These are phyloP conservation scores for Scaptomyza flava DNA, from an alignment of 2,888 invertebrate species.

Conservation along the genomic window DNA sequence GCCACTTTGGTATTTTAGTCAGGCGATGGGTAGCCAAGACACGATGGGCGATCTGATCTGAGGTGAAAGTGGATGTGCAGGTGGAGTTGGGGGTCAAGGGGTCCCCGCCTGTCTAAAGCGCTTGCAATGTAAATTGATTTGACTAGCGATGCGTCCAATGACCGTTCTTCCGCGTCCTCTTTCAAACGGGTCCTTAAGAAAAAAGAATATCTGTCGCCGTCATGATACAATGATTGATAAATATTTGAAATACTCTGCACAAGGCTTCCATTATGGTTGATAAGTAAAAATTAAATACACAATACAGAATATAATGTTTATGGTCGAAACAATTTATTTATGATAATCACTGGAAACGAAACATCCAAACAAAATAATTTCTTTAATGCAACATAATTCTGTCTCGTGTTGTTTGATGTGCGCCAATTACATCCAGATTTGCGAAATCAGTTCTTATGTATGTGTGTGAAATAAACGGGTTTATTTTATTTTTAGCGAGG, in stretches of 20 bases:
- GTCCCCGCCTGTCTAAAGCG: not conserved
- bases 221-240: constrained; percentile 3
- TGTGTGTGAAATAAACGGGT: not conserved
- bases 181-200: not conserved
- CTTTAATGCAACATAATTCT: not conserved
- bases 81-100: not conserved
- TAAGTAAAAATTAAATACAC: not conserved
- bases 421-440: too few species aligned
- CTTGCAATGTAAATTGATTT: constrained; percentile 46
- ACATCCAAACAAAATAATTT: not conserved
- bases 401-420: too few species aligned
- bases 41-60: not conserved
- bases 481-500: not conserved
- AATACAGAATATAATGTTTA: not conserved
- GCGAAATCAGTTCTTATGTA: too few species aligned
- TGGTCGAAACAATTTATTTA: not conserved
- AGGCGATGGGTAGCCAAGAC: not conserved
- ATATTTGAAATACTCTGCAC: constrained; percentile 1
- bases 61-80: not conserved
- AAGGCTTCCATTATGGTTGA: not conserved
- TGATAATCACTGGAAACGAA: not conserved
- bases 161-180: not conserved
- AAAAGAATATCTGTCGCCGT: not conserved
- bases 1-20: constrained; percentile 48
- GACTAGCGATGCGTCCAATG: constrained; percentile 30